Base-by-base conservation (phyloP, 2,113 vertebrate genomes). In the Hemichromis elongatus region DNA sequence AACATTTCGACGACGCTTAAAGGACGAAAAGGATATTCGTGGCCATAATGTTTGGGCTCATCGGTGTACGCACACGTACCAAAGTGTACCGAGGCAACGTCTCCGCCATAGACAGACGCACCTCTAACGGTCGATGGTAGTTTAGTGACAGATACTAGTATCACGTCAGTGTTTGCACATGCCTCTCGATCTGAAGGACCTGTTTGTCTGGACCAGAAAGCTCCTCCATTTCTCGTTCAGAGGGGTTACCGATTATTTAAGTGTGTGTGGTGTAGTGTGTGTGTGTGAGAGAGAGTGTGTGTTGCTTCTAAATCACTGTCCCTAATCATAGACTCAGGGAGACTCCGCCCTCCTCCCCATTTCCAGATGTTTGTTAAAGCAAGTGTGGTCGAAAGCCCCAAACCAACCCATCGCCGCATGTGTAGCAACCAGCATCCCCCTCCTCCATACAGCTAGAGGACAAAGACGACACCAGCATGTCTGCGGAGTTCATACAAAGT, bases 291-390 rank as follows among this genome's bases (percentile, higher is more conserved):
- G 21, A 66, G 19, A 37, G 59, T 63, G n/a, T 77, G 66, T 8
- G 81, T 53, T 47, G 42, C 18, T 50, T 82, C 87, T 59, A 54
- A 16, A 54, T 89, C 80, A 77, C 50, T 82, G 83, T 87, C 82
- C 87, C 68, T 16, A 82, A 82, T 79, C 52, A 92, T 55, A 94
- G 90, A 94, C 93, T 92, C 93, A 94, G 92, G 94, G 89, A 93
- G 90, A 89, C 87, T 79, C 83, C 70, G 7, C 86, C 61, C 81
- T 7, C 85, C 61, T 35, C 54, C 9, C 35, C 28, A 24, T 61
- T 6, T 47, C 63, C 19, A 6, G 9, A 55, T 45, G 28, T 70
- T 61, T 26, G 19, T 68, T 66, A 33, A 53, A 16, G 18, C 19
- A 83, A 83, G 35, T 7, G 47, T 11, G n/a, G 45, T 47, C 3